These are phyloP conservation scores for Pseudorasbora parva DNA, from an alignment of 2,113 vertebrate species.

Conservation along the genomic window DNA sequence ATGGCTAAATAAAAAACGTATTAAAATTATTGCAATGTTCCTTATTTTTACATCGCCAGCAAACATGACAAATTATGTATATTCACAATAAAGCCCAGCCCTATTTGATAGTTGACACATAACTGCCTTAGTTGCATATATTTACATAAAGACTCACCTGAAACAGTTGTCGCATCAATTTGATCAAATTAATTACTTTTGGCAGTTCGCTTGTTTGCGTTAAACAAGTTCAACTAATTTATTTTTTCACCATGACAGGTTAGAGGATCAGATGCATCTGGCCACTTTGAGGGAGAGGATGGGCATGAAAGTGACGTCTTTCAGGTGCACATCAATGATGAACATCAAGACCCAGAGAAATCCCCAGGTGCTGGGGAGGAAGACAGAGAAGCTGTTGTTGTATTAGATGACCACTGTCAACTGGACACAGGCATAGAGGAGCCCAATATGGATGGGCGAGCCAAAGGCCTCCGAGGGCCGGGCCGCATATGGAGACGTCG, in stretches of 20 bases:
- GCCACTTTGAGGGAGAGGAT: slow-evolving; percentile 71
- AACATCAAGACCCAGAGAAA: slow-evolving; percentile 66
- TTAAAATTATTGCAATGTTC: neutral
- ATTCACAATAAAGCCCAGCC: too few species aligned
- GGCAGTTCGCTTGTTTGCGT: neutral
- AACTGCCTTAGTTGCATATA: too few species aligned
- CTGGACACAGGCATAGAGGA: slow-evolving; percentile 57
- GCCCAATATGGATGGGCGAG: slow-evolving; percentile 40
- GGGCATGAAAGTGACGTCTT: slow-evolving; percentile 74
- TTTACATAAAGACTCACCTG: too few species aligned
- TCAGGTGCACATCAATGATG: slow-evolving; percentile 79
- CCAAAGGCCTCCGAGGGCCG: slow-evolving; percentile 52
- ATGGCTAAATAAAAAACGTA: neutral
- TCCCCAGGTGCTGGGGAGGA: slow-evolving; percentile 54
- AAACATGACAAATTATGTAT: neutral
- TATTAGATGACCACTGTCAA: slow-evolving; percentile 47
- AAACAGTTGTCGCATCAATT: too few species aligned
- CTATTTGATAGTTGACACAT: too few species aligned
- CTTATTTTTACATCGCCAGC: too few species aligned
- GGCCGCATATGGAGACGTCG: slow-evolving; percentile 61
- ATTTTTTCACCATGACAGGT: slow-evolving; percentile 61
- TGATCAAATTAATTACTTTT: neutral
- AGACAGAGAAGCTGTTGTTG: slow-evolving; percentile 51
- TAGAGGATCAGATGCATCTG: slow-evolving; percentile 60
- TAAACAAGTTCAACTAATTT: neutral